phyloP scores from a whole-genome alignment of 2,888 invertebrate genomes.

The Eurytoma californica region DNA sequence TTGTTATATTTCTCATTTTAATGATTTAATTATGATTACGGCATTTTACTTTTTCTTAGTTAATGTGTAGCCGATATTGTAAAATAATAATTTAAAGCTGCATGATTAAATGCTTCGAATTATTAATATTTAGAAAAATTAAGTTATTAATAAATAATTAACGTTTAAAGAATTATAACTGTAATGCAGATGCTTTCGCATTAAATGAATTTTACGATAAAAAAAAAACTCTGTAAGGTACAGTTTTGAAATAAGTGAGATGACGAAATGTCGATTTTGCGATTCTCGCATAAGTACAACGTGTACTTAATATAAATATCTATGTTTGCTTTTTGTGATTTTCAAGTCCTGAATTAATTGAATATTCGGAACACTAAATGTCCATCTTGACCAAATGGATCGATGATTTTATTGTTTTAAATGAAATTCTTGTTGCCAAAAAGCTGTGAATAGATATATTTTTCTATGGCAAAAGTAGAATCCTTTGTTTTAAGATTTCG shows the following conservation, averaged over 20 bases:
- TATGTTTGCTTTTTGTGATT: constrained; percentile 28
- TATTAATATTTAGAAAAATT: constrained; percentile 20
- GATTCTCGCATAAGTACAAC: constrained; percentile 28
- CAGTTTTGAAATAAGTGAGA: constrained; percentile 7
- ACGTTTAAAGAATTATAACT: constrained; percentile 26
- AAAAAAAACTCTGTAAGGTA: constrained; percentile 4
- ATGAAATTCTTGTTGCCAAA: constrained; percentile 39
- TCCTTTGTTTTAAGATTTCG: background rate
- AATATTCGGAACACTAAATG: background rate
- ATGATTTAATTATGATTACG: constrained; percentile 18
- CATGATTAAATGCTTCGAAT: constrained; percentile 39
- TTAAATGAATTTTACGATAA: constrained; percentile 35
- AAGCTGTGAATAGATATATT: constrained; percentile 20
- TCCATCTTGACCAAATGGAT: too few relatives aligned
- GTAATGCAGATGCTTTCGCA: constrained; percentile 33
- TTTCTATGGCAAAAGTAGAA: constrained; percentile 31
- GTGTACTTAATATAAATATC: constrained; percentile 34
- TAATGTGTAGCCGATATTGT: constrained; percentile 38
- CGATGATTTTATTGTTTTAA: background rate
- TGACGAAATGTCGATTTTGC: constrained; percentile 22
- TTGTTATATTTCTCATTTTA: constrained; percentile 34
- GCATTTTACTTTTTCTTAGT: constrained; percentile 18
- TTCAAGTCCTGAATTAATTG: constrained; percentile 1
- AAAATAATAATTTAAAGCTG: constrained; percentile 36
- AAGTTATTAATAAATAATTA: constrained; percentile 35